Evolutionary conservation across 1,140 invertebrate species (phyloP).

Genomic region (Wiebesia pumilae): DNA sequence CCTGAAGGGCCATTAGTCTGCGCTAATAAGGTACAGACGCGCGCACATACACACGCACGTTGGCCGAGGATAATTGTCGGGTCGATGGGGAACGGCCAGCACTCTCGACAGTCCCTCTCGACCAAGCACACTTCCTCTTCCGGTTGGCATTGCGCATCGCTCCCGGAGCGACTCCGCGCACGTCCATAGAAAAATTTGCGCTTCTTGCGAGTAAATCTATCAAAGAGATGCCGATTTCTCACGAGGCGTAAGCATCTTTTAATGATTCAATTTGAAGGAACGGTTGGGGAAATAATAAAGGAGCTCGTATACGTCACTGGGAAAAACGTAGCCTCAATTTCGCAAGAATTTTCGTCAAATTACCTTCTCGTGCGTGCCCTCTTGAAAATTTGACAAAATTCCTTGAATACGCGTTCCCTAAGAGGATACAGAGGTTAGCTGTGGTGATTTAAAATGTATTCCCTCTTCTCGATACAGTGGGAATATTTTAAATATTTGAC

Average conservation of each 20-base stretch:
- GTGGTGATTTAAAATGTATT: too few relatives aligned
- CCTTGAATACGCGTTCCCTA: too few relatives aligned
- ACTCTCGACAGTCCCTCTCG: background rate
- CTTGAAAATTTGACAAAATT: too few relatives aligned
- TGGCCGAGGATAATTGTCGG: conserved; percentile 7
- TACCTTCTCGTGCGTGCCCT: background rate
- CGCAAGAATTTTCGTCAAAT: too few relatives aligned
- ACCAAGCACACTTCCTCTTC: conserved; percentile 40
- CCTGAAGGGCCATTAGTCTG: background rate
- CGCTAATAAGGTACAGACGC: background rate
- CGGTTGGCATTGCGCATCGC: background rate
- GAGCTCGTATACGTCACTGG: too few relatives aligned
- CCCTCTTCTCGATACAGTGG: too few relatives aligned
- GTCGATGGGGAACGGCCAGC: too few relatives aligned
- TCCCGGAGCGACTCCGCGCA: background rate
- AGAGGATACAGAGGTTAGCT: too few relatives aligned
- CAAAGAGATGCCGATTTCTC: background rate
- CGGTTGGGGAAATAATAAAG: background rate
- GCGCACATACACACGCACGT: too few relatives aligned
- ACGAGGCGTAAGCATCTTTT: background rate
- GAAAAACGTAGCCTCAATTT: background rate
- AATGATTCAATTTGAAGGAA: background rate
- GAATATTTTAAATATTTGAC: too few relatives aligned
- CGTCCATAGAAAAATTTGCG: background rate
- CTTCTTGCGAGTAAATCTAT: background rate